Evolutionary conservation across 2,113 vertebrate species (phyloP).

Genomic region (Plecturocebus donacophilus): DNA sequence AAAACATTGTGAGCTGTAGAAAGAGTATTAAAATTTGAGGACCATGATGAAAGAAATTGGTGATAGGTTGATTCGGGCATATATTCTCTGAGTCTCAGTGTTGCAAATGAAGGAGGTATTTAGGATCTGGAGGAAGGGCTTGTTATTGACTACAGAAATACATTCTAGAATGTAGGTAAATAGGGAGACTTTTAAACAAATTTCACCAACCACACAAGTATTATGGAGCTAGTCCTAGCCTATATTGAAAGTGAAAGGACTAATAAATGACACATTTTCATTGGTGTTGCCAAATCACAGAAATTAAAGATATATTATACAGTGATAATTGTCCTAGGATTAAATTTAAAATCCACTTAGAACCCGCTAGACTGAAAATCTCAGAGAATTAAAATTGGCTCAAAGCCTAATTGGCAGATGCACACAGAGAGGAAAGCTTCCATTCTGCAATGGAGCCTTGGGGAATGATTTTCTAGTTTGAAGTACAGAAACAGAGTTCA

Average conservation of each 20-base stretch:
- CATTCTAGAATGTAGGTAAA: not conserved
- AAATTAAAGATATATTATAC: slow-evolving; percentile 40
- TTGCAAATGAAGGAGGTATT: not conserved
- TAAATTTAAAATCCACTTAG: slow-evolving; percentile 53
- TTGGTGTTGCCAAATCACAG: slow-evolving; percentile 32
- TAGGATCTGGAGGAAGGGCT: not conserved
- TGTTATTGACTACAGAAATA: not conserved
- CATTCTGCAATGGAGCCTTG: not conserved
- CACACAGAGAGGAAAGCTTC: not conserved
- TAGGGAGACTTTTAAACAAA: not conserved
- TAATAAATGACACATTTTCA: slow-evolving; percentile 28
- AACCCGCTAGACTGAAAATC: slow-evolving; percentile 6
- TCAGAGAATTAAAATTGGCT: slow-evolving; percentile 21
- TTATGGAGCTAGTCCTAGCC: not conserved
- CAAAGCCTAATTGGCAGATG: slow-evolving; percentile 22
- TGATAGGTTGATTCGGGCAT: not conserved
- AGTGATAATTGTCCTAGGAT: slow-evolving; percentile 49
- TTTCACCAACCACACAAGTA: not conserved
- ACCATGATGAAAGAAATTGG: not conserved
- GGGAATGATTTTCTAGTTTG: not conserved
- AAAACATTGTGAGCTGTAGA: not conserved
- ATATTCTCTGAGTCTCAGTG: not conserved
- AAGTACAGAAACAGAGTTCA: not conserved
- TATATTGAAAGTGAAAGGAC: not conserved
- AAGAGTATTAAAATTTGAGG: not conserved